A percentile compares a stretch with the other conserved stretches of the same genome.
phyloP scores from a whole-genome alignment of 2,888 invertebrate species.

The Hypolimnas misippus region DNA sequence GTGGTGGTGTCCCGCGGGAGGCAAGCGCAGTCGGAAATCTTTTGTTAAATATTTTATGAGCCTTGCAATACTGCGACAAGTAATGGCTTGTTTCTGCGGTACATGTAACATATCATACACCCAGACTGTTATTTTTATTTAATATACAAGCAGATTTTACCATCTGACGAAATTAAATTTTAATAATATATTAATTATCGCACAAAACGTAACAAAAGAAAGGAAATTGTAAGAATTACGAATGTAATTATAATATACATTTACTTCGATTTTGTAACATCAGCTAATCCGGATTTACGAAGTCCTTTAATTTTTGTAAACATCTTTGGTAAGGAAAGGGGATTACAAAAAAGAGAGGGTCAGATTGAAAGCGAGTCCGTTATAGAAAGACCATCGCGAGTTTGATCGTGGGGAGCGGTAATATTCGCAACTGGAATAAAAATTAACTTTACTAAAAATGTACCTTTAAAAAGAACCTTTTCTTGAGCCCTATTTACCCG shows the following conservation, averaged over 20 bases:
- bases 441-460: slow-evolving; percentile 26
- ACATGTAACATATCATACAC: slow-evolving; percentile 4
- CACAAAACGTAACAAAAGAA: not conserved
- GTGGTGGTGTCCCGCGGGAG: slow-evolving; percentile 56
- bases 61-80: slow-evolving; percentile 66
- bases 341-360: slow-evolving; percentile 65
- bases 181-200: no score
- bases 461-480: slow-evolving; percentile 7
- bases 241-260: slow-evolving; percentile 25
- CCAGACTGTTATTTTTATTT: slow-evolving; percentile 4
- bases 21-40: slow-evolving; percentile 66
- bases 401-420: slow-evolving; percentile 37
- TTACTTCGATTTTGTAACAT: slow-evolving; percentile 41
- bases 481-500: not conserved
- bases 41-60: slow-evolving; percentile 83
- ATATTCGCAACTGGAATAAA: slow-evolving; percentile 31
- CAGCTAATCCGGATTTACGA: slow-evolving; percentile 55
- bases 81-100: slow-evolving; percentile 43
- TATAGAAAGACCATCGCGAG: slow-evolving; percentile 45
- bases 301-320: slow-evolving; percentile 64
- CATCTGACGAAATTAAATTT: not conserved
- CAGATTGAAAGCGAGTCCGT: slow-evolving; percentile 56
- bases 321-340: slow-evolving; percentile 62
- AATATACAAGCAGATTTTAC: not conserved
- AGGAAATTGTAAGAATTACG: not conserved